phyloP scores from a whole-genome alignment of 2,888 invertebrate species.

The Meiosimyza platycephala region DNA sequence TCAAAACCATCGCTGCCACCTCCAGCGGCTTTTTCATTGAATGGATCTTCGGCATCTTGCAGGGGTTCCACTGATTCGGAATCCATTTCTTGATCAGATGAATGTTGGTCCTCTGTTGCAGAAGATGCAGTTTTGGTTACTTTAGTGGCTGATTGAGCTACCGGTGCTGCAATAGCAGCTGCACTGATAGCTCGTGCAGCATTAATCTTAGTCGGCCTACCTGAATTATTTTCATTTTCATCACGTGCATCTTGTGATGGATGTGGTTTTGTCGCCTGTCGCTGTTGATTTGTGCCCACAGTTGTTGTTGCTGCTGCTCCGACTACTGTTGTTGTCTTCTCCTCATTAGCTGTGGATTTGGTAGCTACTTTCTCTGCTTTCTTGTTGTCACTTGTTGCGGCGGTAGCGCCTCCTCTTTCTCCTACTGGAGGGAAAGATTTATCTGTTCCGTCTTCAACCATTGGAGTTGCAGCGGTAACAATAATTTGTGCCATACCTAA shows the following conservation, averaged over 20 bases:
- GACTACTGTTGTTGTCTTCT: slow-evolving; percentile 37
- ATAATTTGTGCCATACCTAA: slow-evolving; percentile 90
- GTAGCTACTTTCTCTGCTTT: slow-evolving; percentile 31
- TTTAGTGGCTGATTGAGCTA: slow-evolving; percentile 9
- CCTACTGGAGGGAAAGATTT: slow-evolving; percentile 78
- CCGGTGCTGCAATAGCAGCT: slow-evolving; percentile 2
- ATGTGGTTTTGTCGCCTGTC: slow-evolving; percentile 9
- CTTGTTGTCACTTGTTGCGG: slow-evolving; percentile 44
- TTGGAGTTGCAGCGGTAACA: slow-evolving; percentile 93
- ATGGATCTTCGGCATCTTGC: slow-evolving; percentile 59
- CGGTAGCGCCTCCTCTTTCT: slow-evolving; percentile 54
- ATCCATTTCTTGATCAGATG: slow-evolving; percentile 54
- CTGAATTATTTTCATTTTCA: slow-evolving; percentile 51
- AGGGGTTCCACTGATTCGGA: slow-evolving; percentile 56
- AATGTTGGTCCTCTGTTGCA: slow-evolving; percentile 52
- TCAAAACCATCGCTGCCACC: slow-evolving; percentile 49
- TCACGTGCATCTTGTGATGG: slow-evolving; percentile 39
- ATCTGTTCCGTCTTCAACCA: slow-evolving; percentile 84
- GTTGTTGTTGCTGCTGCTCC: slow-evolving; percentile 45
- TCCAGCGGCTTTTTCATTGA: slow-evolving; percentile 55
- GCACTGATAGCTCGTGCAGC: neutral
- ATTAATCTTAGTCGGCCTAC: slow-evolving; percentile 45
- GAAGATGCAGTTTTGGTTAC: slow-evolving; percentile 17
- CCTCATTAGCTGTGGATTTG: slow-evolving; percentile 18
- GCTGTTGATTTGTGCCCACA: slow-evolving; percentile 22